Conservation (phyloP, 1,140 invertebrate species). For the Drosophila nikananu region DNA sequence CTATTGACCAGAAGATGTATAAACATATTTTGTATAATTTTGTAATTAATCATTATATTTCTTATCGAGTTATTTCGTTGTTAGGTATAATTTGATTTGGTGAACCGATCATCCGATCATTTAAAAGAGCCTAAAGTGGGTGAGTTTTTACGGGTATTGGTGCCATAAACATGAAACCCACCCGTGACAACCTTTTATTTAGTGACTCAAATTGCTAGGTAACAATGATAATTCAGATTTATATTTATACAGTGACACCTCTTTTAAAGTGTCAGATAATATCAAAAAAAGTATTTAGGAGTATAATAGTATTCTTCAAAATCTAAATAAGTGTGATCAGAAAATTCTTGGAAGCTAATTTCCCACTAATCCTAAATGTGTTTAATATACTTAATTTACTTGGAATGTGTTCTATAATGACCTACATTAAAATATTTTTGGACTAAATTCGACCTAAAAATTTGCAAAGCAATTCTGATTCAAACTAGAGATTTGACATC, state of each 20-base stretch:
- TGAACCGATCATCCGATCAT: not conserved
- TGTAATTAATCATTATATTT: not conserved
- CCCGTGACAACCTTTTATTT: not conserved
- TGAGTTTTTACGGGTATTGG: not conserved
- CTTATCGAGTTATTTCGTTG: not conserved
- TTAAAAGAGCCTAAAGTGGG: not conserved
- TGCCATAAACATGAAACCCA: slow-evolving; percentile 4
- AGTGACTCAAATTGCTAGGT: slow-evolving; percentile 3
- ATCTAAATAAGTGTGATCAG: not conserved
- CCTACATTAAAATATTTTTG: not conserved
- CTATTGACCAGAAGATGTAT: no score
- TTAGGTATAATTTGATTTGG: not conserved
- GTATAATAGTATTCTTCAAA: not conserved
- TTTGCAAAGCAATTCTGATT: not conserved
- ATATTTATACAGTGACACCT: slow-evolving; percentile 1
- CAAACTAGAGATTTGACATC: not conserved
- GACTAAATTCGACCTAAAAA: not conserved
- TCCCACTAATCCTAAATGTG: not conserved
- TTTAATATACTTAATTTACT: not conserved
- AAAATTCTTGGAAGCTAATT: no score
- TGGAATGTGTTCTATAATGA: not conserved
- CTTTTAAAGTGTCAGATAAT: not conserved
- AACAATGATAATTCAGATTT: slow-evolving; percentile 17
- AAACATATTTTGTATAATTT: not conserved
- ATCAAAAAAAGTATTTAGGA: not conserved